Evolutionary conservation across 2,888 invertebrate species (phyloP), one percentile per base, ranked within the genome.

Genomic region (Brenthis hecate): DNA sequence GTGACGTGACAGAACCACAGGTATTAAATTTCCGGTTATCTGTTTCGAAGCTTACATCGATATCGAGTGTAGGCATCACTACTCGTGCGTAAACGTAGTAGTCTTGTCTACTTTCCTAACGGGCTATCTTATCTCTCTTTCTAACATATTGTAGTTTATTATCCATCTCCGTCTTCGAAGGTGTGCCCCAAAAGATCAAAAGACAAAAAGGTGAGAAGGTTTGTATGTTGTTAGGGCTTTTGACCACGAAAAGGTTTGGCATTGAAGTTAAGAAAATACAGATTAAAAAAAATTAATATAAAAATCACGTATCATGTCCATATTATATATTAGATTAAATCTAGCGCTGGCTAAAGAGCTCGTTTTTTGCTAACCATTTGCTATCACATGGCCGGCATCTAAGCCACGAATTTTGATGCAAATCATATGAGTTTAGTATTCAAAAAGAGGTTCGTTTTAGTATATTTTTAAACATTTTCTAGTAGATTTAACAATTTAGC

Each of bases 41-140:
- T 14, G 53, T 62, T 54, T 62, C 62, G 43, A 50, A 50, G 50
- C n/a, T 50, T 36, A 19, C 51, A 54, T 62, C 66, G 55, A 66
- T 66, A 66, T 66, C 19, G 55, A 56, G 55, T 66, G 56, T 61
- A 47, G 36, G 57, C 88, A 81, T 80, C 87, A 81, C 85, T 87
- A 83, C 66, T 73, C 75, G 75, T 80, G 92, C 91, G 91, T 91
- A 92, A 92, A 85, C 81, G 85, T 83, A 79, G 92, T 91, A 91
- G 91, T 89, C 85, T 78, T 78, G 78, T 82, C 85, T 81, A 84
- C 86, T 89, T 88, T 88, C 83, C 83, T 90, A 92, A 92, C 92
- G 91, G 91, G 81, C 81, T 76, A 70, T 79, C 70, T 73, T 69
- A 70, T 69, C 2, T 87, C 85, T 79, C 82, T 76, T 69, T 87